phyloP scores from a whole-genome alignment of 2,888 invertebrate genomes.

The Eristalis tenax region DNA sequence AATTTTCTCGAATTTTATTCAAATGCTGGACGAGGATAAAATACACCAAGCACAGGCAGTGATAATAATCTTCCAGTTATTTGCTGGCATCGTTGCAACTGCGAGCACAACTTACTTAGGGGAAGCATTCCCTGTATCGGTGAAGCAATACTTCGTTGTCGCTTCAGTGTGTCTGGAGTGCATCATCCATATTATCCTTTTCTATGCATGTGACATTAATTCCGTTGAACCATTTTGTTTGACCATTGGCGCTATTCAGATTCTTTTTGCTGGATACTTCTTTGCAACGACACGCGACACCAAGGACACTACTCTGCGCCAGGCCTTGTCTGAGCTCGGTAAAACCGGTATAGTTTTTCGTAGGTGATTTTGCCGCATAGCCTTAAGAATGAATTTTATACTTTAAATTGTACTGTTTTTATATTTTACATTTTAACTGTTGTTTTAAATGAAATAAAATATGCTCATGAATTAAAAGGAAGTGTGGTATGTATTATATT shows the following conservation, averaged over 20 bases:
- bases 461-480: not conserved
- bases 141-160: conserved; percentile 74
- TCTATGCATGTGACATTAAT: not conserved
- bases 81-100: conserved; percentile 74
- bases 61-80: conserved; percentile 74
- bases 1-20: not conserved
- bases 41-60: conserved; percentile 50
- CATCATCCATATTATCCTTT: conserved; percentile 62
- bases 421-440: not conserved
- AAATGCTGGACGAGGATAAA: not conserved
- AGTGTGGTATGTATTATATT: not conserved
- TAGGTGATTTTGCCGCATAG: not conserved
- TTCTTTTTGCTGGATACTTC: conserved; percentile 71
- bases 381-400: not conserved
- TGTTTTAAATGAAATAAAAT: not conserved
- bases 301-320: conserved; percentile 72
- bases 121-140: conserved; percentile 76
- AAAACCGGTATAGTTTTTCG: not conserved
- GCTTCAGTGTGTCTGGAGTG: conserved; percentile 75
- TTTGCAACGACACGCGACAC: conserved; percentile 77
- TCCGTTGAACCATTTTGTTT: conserved; percentile 63
- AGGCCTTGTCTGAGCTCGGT: conserved; percentile 66
- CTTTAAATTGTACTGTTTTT: not conserved
- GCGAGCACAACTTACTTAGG: conserved; percentile 75
- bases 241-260: conserved; percentile 72